These are phyloP conservation scores for Vanessa cardui DNA, from an alignment of 2,888 invertebrate genomes.

Conservation along the genomic window DNA sequence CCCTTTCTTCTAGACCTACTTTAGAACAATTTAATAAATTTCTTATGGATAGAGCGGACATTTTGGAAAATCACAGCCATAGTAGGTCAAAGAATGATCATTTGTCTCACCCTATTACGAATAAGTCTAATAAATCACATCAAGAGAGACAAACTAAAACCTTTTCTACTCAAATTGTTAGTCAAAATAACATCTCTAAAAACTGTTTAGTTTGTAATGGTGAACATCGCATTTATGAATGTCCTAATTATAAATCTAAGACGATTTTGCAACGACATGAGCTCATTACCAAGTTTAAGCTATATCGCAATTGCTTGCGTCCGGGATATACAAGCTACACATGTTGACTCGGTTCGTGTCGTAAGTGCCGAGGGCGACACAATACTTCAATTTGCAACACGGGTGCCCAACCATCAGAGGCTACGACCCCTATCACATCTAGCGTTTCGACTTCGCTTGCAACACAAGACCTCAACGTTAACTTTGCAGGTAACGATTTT, in stretches of 20 bases:
- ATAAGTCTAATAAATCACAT: not conserved
- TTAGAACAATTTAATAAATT: not conserved
- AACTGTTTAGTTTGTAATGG: not conserved
- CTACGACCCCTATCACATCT: not conserved
- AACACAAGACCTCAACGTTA: not conserved
- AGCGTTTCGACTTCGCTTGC: not conserved
- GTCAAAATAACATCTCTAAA: too few relatives aligned
- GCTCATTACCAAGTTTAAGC: not conserved
- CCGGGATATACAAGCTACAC: not conserved
- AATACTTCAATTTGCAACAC: slow-evolving; percentile 1
- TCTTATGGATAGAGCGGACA: not conserved
- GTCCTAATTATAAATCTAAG: not conserved
- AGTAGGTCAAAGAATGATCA: not conserved
- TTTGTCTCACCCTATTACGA: not conserved
- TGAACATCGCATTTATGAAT: not conserved
- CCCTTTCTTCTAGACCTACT: not conserved
- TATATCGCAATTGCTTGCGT: not conserved
- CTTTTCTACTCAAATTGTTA: too few relatives aligned
- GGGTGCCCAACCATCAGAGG: not conserved
- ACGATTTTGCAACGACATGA: not conserved
- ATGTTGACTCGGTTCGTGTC: not conserved
- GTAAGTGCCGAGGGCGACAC: not conserved
- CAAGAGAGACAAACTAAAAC: too few relatives aligned
- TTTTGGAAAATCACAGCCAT: not conserved
- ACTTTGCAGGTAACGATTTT: not conserved